Evolutionary conservation across 2,797 vertebrate species (phyloP).

Genomic region (Aulostomus chinensis): DNA sequence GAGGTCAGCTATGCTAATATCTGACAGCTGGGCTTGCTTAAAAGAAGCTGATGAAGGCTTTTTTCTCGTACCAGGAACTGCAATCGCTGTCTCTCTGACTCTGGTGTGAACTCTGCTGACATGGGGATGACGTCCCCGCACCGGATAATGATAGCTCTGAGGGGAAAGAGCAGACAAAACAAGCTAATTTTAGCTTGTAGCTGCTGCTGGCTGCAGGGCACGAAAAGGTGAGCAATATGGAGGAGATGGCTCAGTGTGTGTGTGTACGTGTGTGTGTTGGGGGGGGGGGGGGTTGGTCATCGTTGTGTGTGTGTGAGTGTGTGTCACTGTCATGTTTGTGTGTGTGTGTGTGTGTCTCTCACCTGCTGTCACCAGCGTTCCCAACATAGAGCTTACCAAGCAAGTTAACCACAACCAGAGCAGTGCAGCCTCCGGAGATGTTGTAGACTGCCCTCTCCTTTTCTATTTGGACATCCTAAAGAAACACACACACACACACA

Average conservation of each 20-base stretch:
- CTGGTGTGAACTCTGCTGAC: conserved; percentile 98
- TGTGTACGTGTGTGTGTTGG: no score
- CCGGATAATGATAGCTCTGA: conserved; percentile 94
- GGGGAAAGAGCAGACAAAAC: conserved; percentile 37
- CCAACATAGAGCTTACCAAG: conserved; percentile 94
- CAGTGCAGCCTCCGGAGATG: conserved; percentile 95
- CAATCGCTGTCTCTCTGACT: conserved; percentile 93
- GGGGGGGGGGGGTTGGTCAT: no score
- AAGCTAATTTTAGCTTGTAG: conserved; percentile 16
- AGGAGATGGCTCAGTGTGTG: background rate
- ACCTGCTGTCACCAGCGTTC: conserved; percentile 98
- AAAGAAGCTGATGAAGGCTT: conserved; percentile 15
- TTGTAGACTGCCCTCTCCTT: conserved; percentile 87
- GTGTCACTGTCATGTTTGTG: no score
- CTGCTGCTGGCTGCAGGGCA: conserved; percentile 6
- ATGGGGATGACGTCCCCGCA: conserved; percentile 91
- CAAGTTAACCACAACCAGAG: conserved; percentile 87
- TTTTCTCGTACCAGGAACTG: conserved; percentile 90
- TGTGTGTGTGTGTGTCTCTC: conserved; percentile 22
- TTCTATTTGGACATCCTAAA: conserved; percentile 92
- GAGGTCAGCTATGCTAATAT: conserved; percentile 47
- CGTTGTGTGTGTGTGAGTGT: no score
- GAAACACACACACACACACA: no score
- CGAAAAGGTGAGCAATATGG: background rate
- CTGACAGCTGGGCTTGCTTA: conserved; percentile 46